Evolutionary conservation across 2,888 invertebrate species (phyloP), one percentile per base, ranked within the genome.

Genomic region (Anagyrus pseudococci): DNA sequence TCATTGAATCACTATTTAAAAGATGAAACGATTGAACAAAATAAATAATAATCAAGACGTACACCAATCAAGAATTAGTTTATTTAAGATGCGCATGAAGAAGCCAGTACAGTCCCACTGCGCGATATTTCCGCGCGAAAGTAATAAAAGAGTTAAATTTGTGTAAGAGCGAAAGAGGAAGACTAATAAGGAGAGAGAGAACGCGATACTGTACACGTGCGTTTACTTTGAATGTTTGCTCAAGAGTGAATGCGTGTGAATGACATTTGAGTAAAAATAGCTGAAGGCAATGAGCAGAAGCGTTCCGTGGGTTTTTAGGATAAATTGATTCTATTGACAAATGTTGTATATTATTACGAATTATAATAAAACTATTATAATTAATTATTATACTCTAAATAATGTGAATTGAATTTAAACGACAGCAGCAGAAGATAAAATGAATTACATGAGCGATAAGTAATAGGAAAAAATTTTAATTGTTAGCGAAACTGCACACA

Each of bases 321-420:
- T 80, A 79, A 80, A 80, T 13, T 79, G 80, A 78, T 79, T 37
- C 75, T 80, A 80, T 80, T 79, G 77, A 80, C 72, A 80, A 79
- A 80, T 79, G 80, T 80, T 80, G 80, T 80, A 79, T 80, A 80
- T 80, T 80, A 80, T 77, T 79, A 80, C 73, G 79, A 78, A 80
- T 79, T 80, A 79, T 80, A 80, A 79, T 80, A 77, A 79, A 74
- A 79, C 78, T 78, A 80, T 80, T 77, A 79, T 78, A 79, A 80
- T 79, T 78, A 74, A 77, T 78, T 77, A 78, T 79, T 77, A 77
- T 78, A 78, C 78, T 76, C 79, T 77, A 77, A 59, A 77, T 79
- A 79, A 79, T 78, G 79, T 76, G 80, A 80, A 79, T 78, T 79
- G 79, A 78, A 77, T 77, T 77, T 77, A 75, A 75, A 72, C 67